phyloP scores from a whole-genome alignment of 1,140 invertebrate species.

The Subanguina moxae region DNA sequence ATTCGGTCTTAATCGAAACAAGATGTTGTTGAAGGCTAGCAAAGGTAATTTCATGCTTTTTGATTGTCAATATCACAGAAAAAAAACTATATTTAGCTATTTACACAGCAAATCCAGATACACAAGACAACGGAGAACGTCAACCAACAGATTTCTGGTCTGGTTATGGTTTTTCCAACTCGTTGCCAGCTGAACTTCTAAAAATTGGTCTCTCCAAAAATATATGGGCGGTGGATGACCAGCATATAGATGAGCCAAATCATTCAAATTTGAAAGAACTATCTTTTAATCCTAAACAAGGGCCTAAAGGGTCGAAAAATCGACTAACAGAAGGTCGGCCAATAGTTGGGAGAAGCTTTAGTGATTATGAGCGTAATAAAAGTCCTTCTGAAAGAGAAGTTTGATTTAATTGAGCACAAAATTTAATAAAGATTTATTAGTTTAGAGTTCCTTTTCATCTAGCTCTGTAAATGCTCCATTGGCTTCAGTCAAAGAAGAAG shows the following conservation, averaged over 20 bases:
- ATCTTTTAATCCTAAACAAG: neutral
- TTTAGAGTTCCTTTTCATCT: neutral
- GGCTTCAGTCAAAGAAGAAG: slow-evolving; percentile 38
- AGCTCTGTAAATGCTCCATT: slow-evolving; percentile 7
- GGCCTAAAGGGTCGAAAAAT: neutral
- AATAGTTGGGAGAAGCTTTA: slow-evolving; percentile 15
- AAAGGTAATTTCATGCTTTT: slow-evolving; percentile 3
- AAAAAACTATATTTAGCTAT: neutral
- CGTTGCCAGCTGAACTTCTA: slow-evolving; percentile 53
- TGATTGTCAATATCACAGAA: neutral
- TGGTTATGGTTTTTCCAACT: slow-evolving; percentile 52
- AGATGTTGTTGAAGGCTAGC: slow-evolving; percentile 50
- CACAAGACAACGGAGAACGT: slow-evolving; percentile 25
- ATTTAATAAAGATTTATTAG: neutral
- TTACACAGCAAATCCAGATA: neutral
- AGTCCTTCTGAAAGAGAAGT: neutral
- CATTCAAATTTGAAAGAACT: too few species aligned
- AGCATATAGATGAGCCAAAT: neutral
- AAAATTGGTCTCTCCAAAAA: slow-evolving; percentile 20
- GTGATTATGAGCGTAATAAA: neutral
- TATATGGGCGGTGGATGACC: neutral
- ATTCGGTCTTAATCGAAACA: slow-evolving; percentile 36
- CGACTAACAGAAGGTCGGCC: neutral
- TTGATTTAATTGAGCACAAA: neutral
- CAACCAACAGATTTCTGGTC: slow-evolving; percentile 54